These are phyloP conservation scores for Crocallis elinguaria DNA, from an alignment of 2,888 invertebrate species.

Conservation along the genomic window DNA sequence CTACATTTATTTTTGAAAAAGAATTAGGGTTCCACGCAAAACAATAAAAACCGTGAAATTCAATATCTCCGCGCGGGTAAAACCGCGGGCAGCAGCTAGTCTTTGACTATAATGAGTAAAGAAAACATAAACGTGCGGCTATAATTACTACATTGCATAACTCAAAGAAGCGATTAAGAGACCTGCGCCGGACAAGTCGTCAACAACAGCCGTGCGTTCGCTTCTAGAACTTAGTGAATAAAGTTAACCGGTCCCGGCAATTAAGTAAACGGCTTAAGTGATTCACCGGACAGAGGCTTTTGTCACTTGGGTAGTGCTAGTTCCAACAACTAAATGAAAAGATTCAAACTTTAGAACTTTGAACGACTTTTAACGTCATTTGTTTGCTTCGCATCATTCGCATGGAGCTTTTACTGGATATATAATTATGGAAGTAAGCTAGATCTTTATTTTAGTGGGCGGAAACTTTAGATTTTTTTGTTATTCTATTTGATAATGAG, in stretches of 20 bases:
- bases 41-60: too few species aligned
- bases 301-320: conserved; percentile 24
- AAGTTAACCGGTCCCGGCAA: conserved; percentile 41
- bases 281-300: conserved; percentile 33
- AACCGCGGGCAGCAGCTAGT: too few species aligned
- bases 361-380: background rate
- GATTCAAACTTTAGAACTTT: conserved; percentile 1
- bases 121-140: background rate
- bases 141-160: background rate
- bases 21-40: too few species aligned
- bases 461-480: too few species aligned
- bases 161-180: conserved; percentile 18
- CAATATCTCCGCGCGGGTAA: too few species aligned
- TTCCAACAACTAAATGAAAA: background rate
- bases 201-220: conserved; percentile 28
- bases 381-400: too few species aligned
- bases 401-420: too few species aligned
- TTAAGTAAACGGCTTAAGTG: conserved; percentile 44
- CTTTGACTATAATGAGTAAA: too few species aligned
- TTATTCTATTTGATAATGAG: too few species aligned
- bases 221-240: conserved; percentile 35
- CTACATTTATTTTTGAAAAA: too few species aligned
- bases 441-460: too few species aligned
- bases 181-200: conserved; percentile 20
- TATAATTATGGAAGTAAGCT: too few species aligned